Evolutionary conservation across 2,888 invertebrate genomes (phyloP).

Genomic region (Drosophila lacicola): DNA sequence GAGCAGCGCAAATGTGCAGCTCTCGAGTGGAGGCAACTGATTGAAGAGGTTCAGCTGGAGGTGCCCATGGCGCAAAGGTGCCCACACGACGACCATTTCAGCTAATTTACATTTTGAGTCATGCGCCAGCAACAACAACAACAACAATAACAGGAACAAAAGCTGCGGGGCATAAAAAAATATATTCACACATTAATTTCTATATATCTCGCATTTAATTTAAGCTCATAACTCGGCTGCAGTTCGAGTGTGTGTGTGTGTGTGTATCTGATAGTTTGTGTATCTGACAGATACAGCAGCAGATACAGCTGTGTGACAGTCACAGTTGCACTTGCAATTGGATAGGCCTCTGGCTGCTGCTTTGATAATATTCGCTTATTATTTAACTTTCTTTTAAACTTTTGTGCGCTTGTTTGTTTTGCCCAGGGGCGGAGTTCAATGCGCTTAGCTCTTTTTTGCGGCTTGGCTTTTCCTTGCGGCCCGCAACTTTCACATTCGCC

Average conservation of each 20-base stretch:
- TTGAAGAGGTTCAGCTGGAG: slow-evolving; percentile 11
- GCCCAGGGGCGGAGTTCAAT: slow-evolving; percentile 65
- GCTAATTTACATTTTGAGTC: slow-evolving; percentile 69
- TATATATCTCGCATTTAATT: slow-evolving; percentile 38
- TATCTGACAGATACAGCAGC: slow-evolving; percentile 26
- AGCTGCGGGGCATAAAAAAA: slow-evolving; percentile 27
- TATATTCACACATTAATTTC: slow-evolving; percentile 70
- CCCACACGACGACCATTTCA: slow-evolving; percentile 57
- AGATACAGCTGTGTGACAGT: slow-evolving; percentile 27
- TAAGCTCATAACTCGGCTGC: slow-evolving; percentile 29
- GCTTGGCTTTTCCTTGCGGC: slow-evolving; percentile 43
- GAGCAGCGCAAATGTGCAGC: slow-evolving; percentile 1
- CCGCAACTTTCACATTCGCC: slow-evolving; percentile 71
- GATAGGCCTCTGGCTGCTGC: slow-evolving; percentile 44
- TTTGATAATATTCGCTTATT: slow-evolving; percentile 61
- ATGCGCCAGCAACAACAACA: slow-evolving; percentile 35
- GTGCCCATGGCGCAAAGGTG: slow-evolving; percentile 46
- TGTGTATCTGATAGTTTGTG: slow-evolving; percentile 27
- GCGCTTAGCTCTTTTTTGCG: slow-evolving; percentile 56
- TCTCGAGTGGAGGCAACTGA: slow-evolving; percentile 30
- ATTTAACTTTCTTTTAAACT: slow-evolving; percentile 71
- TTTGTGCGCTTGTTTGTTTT: slow-evolving; percentile 19
- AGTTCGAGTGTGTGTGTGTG: slow-evolving; percentile 24
- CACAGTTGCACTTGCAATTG: slow-evolving; percentile 46
- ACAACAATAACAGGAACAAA: slow-evolving; percentile 21